These are phyloP conservation scores for Uromys caudimaculatus DNA, from an alignment of 2,797 vertebrate species.

Conservation along the genomic window DNA sequence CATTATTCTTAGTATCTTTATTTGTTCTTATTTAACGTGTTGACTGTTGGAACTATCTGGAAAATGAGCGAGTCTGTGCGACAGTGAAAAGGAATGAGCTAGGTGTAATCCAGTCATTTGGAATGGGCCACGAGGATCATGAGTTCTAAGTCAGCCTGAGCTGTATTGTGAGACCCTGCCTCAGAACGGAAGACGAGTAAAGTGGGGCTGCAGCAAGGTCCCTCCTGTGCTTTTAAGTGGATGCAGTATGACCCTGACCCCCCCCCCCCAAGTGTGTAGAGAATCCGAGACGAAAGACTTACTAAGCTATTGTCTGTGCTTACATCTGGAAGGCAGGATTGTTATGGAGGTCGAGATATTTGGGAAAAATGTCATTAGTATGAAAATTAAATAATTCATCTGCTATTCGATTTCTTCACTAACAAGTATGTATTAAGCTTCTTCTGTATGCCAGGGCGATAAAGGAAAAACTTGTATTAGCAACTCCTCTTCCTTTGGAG, in stretches of 20 bases:
- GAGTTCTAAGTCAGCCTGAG: neutral
- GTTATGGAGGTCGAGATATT: constrained; percentile 21
- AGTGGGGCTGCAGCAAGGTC: neutral
- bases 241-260: neutral
- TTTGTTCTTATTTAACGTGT: neutral
- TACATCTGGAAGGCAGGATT: neutral
- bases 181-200: neutral
- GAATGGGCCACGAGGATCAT: neutral
- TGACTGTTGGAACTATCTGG: neutral
- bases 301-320: neutral
- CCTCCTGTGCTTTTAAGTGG: neutral
- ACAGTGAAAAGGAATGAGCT: too few relatives aligned
- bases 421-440: neutral
- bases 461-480: constrained; percentile 4
- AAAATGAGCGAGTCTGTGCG: neutral
- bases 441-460: neutral
- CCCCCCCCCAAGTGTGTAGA: neutral
- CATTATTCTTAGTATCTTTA: neutral
- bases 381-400: constrained; percentile 44
- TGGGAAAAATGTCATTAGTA: neutral
- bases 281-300: neutral
- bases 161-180: neutral
- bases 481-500: neutral
- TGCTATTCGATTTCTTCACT: constrained; percentile 15
- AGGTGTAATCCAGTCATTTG: neutral